Evolutionary conservation across 2,113 vertebrate genomes (phyloP).

Genomic region (Amblyornis subalaris): DNA sequence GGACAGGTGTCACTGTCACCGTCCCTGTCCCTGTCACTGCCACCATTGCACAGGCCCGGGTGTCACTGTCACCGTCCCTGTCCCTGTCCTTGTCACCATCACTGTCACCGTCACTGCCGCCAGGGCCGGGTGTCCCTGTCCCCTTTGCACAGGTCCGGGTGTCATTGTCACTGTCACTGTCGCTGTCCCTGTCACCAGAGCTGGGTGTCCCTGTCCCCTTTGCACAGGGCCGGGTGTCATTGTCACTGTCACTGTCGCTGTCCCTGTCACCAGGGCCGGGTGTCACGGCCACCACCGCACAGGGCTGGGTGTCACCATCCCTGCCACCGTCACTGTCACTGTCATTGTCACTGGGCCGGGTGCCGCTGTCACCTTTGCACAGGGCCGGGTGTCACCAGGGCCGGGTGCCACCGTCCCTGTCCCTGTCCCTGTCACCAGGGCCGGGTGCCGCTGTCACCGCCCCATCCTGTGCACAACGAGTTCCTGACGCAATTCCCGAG

Average conservation of each 20-base stretch:
- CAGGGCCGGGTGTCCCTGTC: neutral
- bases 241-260: neutral
- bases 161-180: neutral
- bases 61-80: neutral
- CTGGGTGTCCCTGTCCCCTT: too few relatives aligned
- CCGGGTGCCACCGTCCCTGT: neutral
- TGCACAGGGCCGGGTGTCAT: too few relatives aligned
- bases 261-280: neutral
- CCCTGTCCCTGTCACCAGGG: neutral
- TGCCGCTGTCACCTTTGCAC: too few relatives aligned
- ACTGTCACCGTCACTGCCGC: neutral
- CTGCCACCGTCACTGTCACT: too few relatives aligned
- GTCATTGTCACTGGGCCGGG: too few relatives aligned
- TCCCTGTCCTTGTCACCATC: neutral
- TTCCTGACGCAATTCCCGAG: slow-evolving; percentile 47
- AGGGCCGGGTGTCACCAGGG: too few relatives aligned
- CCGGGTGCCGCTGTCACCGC: neutral
- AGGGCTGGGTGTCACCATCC: too few relatives aligned
- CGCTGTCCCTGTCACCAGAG: too few relatives aligned
- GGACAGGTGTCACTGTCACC: neutral
- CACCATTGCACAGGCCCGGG: neutral
- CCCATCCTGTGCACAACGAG: neutral
- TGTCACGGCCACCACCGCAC: too few relatives aligned
- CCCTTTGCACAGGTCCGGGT: neutral
- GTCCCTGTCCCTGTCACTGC: neutral